These are phyloP conservation scores for Medauroidea extradentata DNA, from an alignment of 1,140 invertebrate species.

Conservation along the genomic window DNA sequence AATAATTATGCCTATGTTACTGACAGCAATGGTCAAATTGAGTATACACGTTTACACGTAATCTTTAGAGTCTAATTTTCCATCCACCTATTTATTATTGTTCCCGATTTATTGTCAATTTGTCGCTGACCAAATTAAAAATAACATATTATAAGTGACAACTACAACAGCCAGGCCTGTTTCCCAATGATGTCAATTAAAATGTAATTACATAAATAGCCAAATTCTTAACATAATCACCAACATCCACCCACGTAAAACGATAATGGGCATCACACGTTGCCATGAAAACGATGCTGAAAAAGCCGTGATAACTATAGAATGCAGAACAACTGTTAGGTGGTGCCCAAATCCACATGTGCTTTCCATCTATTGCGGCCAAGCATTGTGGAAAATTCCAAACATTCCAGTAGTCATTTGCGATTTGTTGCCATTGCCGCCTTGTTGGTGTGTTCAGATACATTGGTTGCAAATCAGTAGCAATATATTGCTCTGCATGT, in stretches of 20 bases:
- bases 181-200: no score
- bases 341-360: conserved; percentile 28
- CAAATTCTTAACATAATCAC: conserved; percentile 4
- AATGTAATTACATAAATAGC: no score
- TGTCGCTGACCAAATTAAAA: no score
- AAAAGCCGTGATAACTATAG: conserved; percentile 36
- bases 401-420: conserved; percentile 26
- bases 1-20: no score
- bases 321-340: conserved; percentile 23
- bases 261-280: conserved; percentile 24
- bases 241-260: conserved; percentile 5
- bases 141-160: no score
- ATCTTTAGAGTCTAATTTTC: no score
- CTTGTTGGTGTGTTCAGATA: conserved; percentile 15
- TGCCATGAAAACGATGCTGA: conserved; percentile 32
- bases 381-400: conserved; percentile 44
- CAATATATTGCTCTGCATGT: conserved; percentile 22
- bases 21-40: no score
- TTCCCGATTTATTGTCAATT: no score
- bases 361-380: conserved; percentile 41
- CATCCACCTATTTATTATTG: no score
- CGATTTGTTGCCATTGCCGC: conserved; percentile 30
- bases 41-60: no score
- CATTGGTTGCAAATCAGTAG: background rate
- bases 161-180: no score